Base-by-base conservation (phyloP, 2,888 invertebrate genomes). In the Cephus sareptanus region DNA sequence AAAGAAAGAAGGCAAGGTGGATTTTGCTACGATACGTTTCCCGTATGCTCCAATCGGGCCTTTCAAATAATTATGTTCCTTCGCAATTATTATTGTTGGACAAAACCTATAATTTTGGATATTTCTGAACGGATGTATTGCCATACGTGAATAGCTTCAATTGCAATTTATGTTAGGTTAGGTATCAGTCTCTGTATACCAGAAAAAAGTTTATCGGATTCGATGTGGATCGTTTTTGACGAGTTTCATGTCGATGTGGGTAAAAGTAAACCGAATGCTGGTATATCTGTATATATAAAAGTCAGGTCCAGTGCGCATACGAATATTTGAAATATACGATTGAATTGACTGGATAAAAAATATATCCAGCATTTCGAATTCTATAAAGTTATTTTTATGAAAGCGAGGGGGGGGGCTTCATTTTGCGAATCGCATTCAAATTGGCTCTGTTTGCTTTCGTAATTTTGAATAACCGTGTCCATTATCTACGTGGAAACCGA, bases 401-500 rank as follows among this genome's bases (percentile, higher is more conserved):
- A 40, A 15, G 1, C 40, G 40, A 40, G 40, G 1, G 40, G 6
- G 6, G 40, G 40, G 12, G 35, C 40, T 15, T 40, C 40, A 40
- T 15, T 40, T 40, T 4, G 15, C 40, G 40, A 40, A 6, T 40
- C 40, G 40, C 40, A 40, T 40, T 40, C 40, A 6, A 40, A 40
- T 40, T 15, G 40, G 40, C 40, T 40, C 15, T 23, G 40, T 6
- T 15, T 40, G 15, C 4, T 15, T 15, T 15, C 15, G 68, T 73
- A 74, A 69, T 77, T 71, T 76, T 76, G 73, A 77, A 79, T 73
- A 79, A 77, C 79, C 40, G 75, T 77, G 73, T 76, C 37, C 34
- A 77, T 79, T 79, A 75, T 79, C 75, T 34, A 73, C 40, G 40
- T 37, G 76, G 40, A 74, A 75, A 75, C 71, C 76, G 75, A 33